These are phyloP conservation scores for Melinaea marsaeus DNA, from an alignment of 2,888 invertebrate genomes.

Conservation along the genomic window DNA sequence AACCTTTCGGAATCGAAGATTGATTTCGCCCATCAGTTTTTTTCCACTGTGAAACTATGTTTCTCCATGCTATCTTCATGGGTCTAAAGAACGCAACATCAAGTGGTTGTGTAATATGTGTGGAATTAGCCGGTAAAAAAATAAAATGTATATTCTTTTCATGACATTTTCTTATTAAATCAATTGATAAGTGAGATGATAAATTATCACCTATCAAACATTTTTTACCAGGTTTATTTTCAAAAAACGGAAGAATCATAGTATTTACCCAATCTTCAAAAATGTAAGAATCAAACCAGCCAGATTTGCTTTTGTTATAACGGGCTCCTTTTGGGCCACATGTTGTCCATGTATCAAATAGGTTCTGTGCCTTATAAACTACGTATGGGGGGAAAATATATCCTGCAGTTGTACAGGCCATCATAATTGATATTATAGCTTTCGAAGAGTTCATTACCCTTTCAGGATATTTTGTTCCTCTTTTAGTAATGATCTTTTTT, in stretches of 20 bases:
- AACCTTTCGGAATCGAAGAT: constrained; percentile 12
- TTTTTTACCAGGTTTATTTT: constrained; percentile 19
- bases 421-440: constrained; percentile 14
- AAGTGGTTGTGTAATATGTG: constrained; percentile 36
- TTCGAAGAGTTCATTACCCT: constrained; percentile 10
- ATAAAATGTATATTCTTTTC: constrained; percentile 37
- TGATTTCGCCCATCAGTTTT: constrained; percentile 13
- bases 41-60: constrained; percentile 31
- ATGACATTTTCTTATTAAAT: constrained; percentile 30
- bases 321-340: constrained; percentile 16
- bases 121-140: constrained; percentile 36
- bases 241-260: constrained; percentile 20
- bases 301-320: constrained; percentile 8
- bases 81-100: constrained; percentile 40
- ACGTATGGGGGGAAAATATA: constrained; percentile 3
- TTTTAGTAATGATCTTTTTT: constrained; percentile 11
- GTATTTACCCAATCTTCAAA: constrained; percentile 13
- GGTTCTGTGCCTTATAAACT: constrained; percentile 14
- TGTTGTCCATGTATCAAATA: constrained; percentile 13
- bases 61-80: constrained; percentile 35
- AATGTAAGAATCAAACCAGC: constrained; percentile 12
- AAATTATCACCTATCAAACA: constrained; percentile 30
- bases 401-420: constrained; percentile 3
- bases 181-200: constrained; percentile 24
- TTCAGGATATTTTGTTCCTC: constrained; percentile 42